Conservation (phyloP, 1,140 invertebrate species). For the Cydia pomonella region DNA sequence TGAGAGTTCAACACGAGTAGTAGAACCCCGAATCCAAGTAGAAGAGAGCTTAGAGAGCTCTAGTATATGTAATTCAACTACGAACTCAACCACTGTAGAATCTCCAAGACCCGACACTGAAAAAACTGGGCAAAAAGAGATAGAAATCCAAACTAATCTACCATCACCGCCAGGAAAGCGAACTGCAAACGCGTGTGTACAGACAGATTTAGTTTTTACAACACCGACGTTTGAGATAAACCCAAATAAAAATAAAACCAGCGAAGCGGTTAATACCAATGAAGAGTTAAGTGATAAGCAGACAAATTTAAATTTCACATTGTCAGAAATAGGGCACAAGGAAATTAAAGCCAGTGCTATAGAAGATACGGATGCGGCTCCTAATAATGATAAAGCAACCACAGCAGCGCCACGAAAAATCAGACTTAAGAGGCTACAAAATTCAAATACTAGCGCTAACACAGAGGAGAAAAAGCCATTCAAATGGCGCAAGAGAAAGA, state of each 20-base stretch:
- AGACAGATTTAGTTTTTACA: conserved; percentile 40
- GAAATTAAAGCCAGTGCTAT: background rate
- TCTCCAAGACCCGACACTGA: background rate
- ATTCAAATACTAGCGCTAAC: conserved; percentile 2
- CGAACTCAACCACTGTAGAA: background rate
- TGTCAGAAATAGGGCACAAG: background rate
- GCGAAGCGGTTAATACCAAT: background rate
- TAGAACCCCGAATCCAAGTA: background rate
- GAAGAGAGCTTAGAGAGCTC: background rate
- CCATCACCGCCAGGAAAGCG: background rate
- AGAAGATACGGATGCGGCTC: background rate
- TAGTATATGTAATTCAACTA: background rate
- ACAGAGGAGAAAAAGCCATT: conserved; percentile 41
- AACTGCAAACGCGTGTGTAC: conserved; percentile 41
- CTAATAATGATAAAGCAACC: conserved; percentile 34
- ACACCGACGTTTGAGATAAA: background rate
- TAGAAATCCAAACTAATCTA: conserved; percentile 8
- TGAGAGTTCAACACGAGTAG: background rate
- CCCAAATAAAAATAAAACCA: background rate
- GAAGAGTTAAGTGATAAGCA: background rate
- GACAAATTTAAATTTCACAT: background rate
- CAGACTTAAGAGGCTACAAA: conserved; percentile 38
- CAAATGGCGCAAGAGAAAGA: conserved; percentile 44
- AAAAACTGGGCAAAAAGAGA: background rate
- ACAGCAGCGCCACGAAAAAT: conserved; percentile 35